A percentile compares a stretch with the other conserved stretches of the same genome.
Conservation (phyloP, 2,113 vertebrate species). For the Silurus asotus region DNA sequence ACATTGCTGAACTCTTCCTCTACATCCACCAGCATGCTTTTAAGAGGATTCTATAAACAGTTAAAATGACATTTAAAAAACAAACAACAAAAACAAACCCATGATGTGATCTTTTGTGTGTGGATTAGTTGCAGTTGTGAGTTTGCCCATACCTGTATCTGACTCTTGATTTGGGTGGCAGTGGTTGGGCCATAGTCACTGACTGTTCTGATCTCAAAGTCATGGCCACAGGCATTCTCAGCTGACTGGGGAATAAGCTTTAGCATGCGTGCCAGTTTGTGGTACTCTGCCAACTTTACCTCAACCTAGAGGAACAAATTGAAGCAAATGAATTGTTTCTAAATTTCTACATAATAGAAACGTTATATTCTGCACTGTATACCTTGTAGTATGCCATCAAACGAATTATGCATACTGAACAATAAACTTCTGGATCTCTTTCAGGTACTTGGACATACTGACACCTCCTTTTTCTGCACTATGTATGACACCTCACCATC, state of each 20-base stretch:
- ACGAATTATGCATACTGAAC: not conserved
- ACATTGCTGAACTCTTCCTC: conserved; percentile 72
- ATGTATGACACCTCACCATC: not conserved
- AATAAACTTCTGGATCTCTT: not conserved
- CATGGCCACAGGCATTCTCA: conserved; percentile 86
- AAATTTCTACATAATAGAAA: not conserved
- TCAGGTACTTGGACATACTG: not conserved
- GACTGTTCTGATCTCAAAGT: conserved; percentile 87
- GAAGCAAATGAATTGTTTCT: not conserved
- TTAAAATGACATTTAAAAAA: conserved; percentile 10
- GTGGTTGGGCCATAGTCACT: conserved; percentile 74
- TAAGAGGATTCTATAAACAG: conserved; percentile 66
- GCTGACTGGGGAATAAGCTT: conserved; percentile 88
- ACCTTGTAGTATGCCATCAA: not conserved
- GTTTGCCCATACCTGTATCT: conserved; percentile 78
- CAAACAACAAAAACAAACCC: not conserved
- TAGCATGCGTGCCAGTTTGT: conserved; percentile 90
- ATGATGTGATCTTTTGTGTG: not conserved
- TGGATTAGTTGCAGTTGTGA: not conserved
- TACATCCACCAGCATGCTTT: conserved; percentile 68
- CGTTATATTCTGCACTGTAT: not conserved
- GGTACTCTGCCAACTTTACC: conserved; percentile 83
- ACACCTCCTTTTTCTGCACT: not conserved
- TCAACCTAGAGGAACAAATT: conserved; percentile 73
- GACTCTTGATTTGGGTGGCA: conserved; percentile 78